These are phyloP conservation scores for Asteroscopus sphinx DNA, from an alignment of 2,888 invertebrate species.

Conservation along the genomic window DNA sequence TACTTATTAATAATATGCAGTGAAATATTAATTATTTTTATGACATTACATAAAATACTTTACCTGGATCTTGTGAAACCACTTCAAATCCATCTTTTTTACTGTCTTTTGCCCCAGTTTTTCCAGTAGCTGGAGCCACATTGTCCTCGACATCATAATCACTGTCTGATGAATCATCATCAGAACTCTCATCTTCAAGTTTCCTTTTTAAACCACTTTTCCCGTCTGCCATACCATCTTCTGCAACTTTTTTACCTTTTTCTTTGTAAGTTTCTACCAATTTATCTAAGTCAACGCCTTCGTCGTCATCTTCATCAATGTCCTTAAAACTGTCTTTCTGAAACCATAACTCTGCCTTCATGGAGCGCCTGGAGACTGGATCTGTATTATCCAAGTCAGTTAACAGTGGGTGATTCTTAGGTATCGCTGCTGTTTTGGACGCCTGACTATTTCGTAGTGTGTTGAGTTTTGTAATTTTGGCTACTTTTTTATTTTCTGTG, in stretches of 20 bases:
- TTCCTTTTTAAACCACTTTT: slow-evolving; percentile 71
- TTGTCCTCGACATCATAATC: slow-evolving; percentile 86
- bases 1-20: too few relatives aligned
- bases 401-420: slow-evolving; percentile 92
- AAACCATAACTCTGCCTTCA: slow-evolving; percentile 96
- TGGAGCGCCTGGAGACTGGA: slow-evolving; percentile 92
- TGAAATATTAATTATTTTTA: too few relatives aligned
- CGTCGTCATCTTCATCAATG: slow-evolving; percentile 95
- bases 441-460: slow-evolving; percentile 79
- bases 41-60: slow-evolving; percentile 1
- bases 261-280: slow-evolving; percentile 92
- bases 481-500: slow-evolving; percentile 79
- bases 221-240: slow-evolving; percentile 57
- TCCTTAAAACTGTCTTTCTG: slow-evolving; percentile 95
- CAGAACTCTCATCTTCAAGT: slow-evolving; percentile 77
- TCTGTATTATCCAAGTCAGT: slow-evolving; percentile 95
- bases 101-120: slow-evolving; percentile 69
- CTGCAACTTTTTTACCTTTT: slow-evolving; percentile 90
- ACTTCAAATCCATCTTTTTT: slow-evolving; percentile 92
- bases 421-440: slow-evolving; percentile 66
- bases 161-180: slow-evolving; percentile 83
- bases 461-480: slow-evolving; percentile 81
- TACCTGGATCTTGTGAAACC: slow-evolving; percentile 90
- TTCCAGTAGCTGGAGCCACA: slow-evolving; percentile 62
- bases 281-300: slow-evolving; percentile 96